Percentiles rank a stretch among this genome's conserved stretches.
Conservation (phyloP, 2,113 vertebrate genomes). For the human region GRCh38 chr5:84303001-84303500, state of each 20-base stretch:
- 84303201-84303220: background rate
- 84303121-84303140: background rate
- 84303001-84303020: background rate
- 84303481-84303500: background rate
- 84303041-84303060: background rate
- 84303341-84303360: background rate
- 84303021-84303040: background rate
- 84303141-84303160: background rate
- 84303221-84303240: background rate
- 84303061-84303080: background rate
- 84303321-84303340: background rate
- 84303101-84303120: background rate
- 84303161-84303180: background rate
- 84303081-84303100: background rate
- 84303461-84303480: background rate
- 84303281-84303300: background rate
- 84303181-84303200: background rate
- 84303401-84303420: background rate
- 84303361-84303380: background rate
- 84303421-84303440: background rate
- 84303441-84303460: background rate
- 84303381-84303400: background rate
- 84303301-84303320: background rate
- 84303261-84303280: background rate
- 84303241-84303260: background rate